Evolutionary conservation across 2,888 invertebrate genomes (phyloP), one percentile per base, ranked within the genome.

Genomic region (Amorpha juglandis): DNA sequence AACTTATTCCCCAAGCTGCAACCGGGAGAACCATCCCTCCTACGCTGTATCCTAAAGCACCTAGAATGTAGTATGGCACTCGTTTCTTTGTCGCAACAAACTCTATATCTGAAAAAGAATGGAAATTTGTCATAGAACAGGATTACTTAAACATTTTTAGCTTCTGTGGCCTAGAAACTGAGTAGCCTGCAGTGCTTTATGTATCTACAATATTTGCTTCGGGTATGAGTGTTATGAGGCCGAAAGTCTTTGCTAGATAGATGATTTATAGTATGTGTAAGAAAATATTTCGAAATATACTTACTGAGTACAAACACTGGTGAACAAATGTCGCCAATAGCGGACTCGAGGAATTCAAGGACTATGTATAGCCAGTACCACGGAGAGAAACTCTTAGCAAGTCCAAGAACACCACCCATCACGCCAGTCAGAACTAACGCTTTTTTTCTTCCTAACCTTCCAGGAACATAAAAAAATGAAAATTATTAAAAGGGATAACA

Each of bases 1-100:
- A 94, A 50, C 94, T 94, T 0, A 95, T 88, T 67, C 81, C 66
- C 85, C 85, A 91, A 0, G 89, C 88, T 4, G 79, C 63, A 0
- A 86, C n/a, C 0, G 90, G 77, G 1, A 84, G 70, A 1, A 80
- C 4, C 0, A 86, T 12, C 0, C 84, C 79, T 0, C 91, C 91
- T 0, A 85, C 38, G 0, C 72, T 62, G 63, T 82, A 88, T 0
- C 91, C 90, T 1, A 87, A 71, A 6, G 72, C 71, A 35, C 83
- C 79, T 1, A 89, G 12, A 62, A 84, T 79, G 55, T 81, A 82
- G 68, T 81, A 91, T 4, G 82, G 73, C 0, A 88, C 78, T 14
- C 90, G 82, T 53, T 87, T 87, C 45, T 85, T 83, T 4, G 86
- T 83, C 8, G 87, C 75, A 0, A 90, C 83, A 63, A 87, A 83